Percentiles rank a stretch among this genome's conserved stretches.
Evolutionary conservation across 2,113 vertebrate genomes (phyloP).

Genomic region (Agapornis roseicollis): DNA sequence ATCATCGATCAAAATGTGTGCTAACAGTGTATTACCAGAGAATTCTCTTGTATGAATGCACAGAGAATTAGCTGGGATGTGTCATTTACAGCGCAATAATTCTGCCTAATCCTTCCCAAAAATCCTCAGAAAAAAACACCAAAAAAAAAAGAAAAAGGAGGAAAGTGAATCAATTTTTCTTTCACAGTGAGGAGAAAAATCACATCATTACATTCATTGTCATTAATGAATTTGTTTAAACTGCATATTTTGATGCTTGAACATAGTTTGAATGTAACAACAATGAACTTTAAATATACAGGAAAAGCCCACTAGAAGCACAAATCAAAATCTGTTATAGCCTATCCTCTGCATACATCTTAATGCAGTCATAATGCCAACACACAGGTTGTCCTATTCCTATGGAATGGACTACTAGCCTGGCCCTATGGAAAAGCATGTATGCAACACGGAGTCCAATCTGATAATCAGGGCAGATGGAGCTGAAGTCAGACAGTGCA

Average conservation of each 20-base stretch:
- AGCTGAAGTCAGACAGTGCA: not conserved
- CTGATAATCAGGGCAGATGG: not conserved
- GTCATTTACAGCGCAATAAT: not conserved
- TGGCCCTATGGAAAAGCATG: not conserved
- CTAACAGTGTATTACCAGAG: not conserved
- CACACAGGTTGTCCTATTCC: accelerated
- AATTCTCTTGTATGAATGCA: not conserved
- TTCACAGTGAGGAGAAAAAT: not conserved
- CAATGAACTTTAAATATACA: not conserved
- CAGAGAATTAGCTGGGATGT: not conserved
- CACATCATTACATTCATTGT: not conserved
- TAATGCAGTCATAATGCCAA: not conserved
- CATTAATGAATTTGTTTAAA: not conserved
- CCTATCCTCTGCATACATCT: not conserved
- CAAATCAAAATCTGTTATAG: not conserved
- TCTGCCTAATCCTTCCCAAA: not conserved
- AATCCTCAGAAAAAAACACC: not conserved
- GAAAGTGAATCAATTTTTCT: not conserved
- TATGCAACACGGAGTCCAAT: not conserved
- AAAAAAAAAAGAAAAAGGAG: not conserved
- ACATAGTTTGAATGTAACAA: not conserved
- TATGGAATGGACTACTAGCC: not conserved
- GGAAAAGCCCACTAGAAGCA: not conserved
- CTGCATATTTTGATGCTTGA: not conserved
- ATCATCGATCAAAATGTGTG: not conserved